phyloP scores from a whole-genome alignment of 2,888 invertebrate species.

The Galeruca laticollis region DNA sequence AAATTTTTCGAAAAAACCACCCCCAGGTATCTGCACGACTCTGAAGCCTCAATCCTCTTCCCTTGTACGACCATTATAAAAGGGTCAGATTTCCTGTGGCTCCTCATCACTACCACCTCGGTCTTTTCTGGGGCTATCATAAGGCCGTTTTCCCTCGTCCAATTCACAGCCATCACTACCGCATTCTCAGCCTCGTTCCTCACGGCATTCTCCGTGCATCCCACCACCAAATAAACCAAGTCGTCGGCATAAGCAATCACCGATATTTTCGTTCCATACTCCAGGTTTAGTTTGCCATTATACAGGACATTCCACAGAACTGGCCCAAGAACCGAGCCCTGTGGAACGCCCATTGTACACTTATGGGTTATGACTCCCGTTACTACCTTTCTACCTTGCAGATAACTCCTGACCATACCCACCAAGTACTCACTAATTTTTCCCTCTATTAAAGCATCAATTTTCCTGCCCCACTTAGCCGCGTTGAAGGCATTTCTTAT shows the following conservation, averaged over 20 bases:
- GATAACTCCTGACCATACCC: neutral
- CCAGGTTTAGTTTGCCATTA: too few species aligned
- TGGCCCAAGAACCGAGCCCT: constrained; percentile 40
- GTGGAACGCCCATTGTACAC: constrained; percentile 38
- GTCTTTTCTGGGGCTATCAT: constrained; percentile 24
- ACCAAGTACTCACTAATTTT: constrained; percentile 17
- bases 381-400: neutral
- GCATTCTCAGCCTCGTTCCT: neutral
- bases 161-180: neutral
- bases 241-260: constrained; percentile 40
- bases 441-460: constrained; percentile 21
- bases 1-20: too few species aligned
- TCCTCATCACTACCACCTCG: too few species aligned
- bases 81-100: neutral
- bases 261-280: too few species aligned
- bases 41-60: too few species aligned
- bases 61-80: neutral
- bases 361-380: too few species aligned
- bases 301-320: too few species aligned
- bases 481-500: constrained; percentile 45
- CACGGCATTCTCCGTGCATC: neutral
- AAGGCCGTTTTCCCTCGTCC: constrained; percentile 23
- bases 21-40: too few species aligned
- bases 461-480: constrained; percentile 32
- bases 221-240: constrained; percentile 26